Evolutionary conservation across 30 jellyfish, hydroid and myxozoan species (phyloP).

Genomic region (Hydractinia echinata): DNA sequence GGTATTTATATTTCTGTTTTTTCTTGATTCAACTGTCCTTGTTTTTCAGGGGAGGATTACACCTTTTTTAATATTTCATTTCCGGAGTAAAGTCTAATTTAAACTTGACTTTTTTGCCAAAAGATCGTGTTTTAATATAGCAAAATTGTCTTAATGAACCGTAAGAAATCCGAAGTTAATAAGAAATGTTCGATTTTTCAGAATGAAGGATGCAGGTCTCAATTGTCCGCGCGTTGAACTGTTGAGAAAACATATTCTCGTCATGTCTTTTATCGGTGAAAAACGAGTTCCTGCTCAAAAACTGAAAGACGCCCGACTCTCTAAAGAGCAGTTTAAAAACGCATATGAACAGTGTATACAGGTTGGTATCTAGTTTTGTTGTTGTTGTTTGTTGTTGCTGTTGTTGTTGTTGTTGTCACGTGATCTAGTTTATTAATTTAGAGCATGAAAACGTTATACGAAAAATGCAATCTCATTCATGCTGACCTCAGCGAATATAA

Average conservation of each 20-base stretch:
- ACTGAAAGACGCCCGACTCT: slow-evolving; percentile 66
- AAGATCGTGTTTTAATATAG: not conserved
- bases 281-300: slow-evolving; percentile 87
- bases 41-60: not conserved
- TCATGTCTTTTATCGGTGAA: slow-evolving; percentile 74
- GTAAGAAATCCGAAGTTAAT: not conserved
- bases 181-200: not conserved
- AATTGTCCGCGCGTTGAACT: slow-evolving; percentile 67
- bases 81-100: not conserved
- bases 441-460: slow-evolving; percentile 80
- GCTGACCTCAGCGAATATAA: slow-evolving; percentile 97
- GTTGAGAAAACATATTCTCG: slow-evolving; percentile 68
- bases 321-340: slow-evolving; percentile 29
- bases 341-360: slow-evolving; percentile 73
- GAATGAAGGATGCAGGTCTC: slow-evolving; percentile 81
- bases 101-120: not conserved
- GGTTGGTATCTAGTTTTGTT: slow-evolving; percentile 29
- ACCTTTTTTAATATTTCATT: not conserved
- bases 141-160: not conserved
- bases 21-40: not conserved
- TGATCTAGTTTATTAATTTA: not conserved
- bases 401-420: not conserved
- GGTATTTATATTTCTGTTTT: slow-evolving; percentile 26
- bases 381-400: not conserved
- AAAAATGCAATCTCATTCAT: slow-evolving; percentile 81